These are phyloP conservation scores for Pyrrhia umbra DNA, from an alignment of 2,888 invertebrate species.

Conservation along the genomic window DNA sequence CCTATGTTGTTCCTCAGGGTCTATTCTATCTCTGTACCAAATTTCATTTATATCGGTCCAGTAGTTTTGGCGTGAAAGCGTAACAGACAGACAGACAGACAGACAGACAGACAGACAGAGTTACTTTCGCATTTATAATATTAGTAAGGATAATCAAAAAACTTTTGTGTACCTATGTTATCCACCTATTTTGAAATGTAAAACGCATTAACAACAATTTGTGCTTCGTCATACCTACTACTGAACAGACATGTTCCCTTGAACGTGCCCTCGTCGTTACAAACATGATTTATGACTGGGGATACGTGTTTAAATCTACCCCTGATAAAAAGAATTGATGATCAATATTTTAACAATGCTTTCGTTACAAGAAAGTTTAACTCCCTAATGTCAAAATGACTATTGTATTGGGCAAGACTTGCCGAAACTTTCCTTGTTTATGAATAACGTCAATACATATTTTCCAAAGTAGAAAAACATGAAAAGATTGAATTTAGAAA, in stretches of 20 bases:
- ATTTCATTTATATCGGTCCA: too few species aligned
- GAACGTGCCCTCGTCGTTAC: slow-evolving; percentile 65
- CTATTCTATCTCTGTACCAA: too few species aligned
- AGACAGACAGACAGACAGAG: too few species aligned
- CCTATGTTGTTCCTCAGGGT: too few species aligned
- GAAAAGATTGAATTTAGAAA: slow-evolving; percentile 11
- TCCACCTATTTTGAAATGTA: slow-evolving; percentile 29
- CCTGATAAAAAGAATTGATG: slow-evolving; percentile 60
- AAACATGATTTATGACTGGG: slow-evolving; percentile 69
- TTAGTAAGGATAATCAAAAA: too few species aligned
- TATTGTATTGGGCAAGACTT: neutral
- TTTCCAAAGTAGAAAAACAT: neutral
- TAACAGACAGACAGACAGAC: too few species aligned
- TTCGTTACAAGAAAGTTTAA: slow-evolving; percentile 3
- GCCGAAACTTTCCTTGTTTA: slow-evolving; percentile 1
- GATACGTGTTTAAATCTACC: slow-evolving; percentile 66
- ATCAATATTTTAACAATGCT: slow-evolving; percentile 55
- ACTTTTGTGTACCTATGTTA: too few species aligned
- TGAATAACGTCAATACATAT: slow-evolving; percentile 5
- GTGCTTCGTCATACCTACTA: slow-evolving; percentile 69
- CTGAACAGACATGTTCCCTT: slow-evolving; percentile 65
- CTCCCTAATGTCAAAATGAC: neutral
- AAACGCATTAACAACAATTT: slow-evolving; percentile 50
- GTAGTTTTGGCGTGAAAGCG: too few species aligned
- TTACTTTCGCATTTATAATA: too few species aligned